Evolutionary conservation across 2,888 invertebrate genomes (phyloP), one percentile per base, ranked within the genome.

Genomic region (Quadroppia sp.): DNA sequence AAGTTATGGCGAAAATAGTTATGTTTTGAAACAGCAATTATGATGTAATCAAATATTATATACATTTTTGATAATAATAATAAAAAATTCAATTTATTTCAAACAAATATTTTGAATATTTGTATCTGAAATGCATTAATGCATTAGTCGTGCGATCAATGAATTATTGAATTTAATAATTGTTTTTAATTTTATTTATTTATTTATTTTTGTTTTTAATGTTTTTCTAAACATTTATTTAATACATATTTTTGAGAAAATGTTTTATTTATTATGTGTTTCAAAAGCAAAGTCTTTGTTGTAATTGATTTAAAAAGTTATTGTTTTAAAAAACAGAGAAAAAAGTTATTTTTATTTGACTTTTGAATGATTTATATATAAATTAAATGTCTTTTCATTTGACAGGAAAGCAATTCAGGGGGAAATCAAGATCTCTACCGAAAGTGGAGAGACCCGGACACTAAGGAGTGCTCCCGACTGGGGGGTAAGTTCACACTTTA

Each of bases 401-500:
- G 28, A 69, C 53, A 76, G 76, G 67, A 76, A 76, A 76, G 71
- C 75, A 50, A 72, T 76, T 53, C 76, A 76, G 75, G 76, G 76
- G 45, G 76, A 76, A 28, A 76, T 76, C 42, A 76, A 75, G 20
- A 74, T 76, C 36, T 72, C 76, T 1, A 74, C 74, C 2, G 76
- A 74, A 71, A 80, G 77, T 72, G 79, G 78, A 2, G 79, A 78
- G 78, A 78, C 77, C 67, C 75, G 78, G 42, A 77, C 77, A n/a
- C 76, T 79, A 40, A 77, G 78, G 71, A 78, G 90, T 79, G 91
- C 91, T 56, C 92, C 93, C 23, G 92, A 93, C 83, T 94, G 93
- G 93, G 87, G 88, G 76, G 79, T 79, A 77, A 78, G 78, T 78
- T n/a, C n/a, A n/a, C n/a, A n/a, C n/a, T n/a, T n/a, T n/a, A n/a